Conservation (phyloP, 2,113 vertebrate genomes). For the Lepisosteus osseus region DNA sequence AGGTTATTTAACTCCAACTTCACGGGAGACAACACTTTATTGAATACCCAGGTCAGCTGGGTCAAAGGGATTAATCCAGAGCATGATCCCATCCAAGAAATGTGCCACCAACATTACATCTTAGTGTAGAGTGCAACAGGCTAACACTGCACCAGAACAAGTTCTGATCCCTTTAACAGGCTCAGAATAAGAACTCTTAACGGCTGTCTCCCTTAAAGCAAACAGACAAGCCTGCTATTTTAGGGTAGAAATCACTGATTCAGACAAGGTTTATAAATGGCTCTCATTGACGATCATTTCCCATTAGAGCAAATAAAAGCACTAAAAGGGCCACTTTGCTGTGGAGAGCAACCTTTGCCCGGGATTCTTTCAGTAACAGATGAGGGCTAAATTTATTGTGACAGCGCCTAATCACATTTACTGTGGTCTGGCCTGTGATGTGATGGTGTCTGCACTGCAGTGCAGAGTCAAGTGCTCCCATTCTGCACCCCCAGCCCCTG, state of each 20-base stretch:
- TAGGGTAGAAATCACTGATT: constrained; percentile 59
- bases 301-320: constrained; percentile 70
- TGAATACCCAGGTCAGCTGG: constrained; percentile 52
- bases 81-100: constrained; percentile 47
- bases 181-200: constrained; percentile 50
- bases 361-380: constrained; percentile 58
- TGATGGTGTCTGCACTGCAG: constrained; percentile 23
- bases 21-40: constrained; percentile 29
- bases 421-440: constrained; percentile 45
- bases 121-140: constrained; percentile 50
- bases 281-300: constrained; percentile 68
- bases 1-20: constrained; percentile 23
- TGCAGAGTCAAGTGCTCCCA: no score
- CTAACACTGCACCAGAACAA: constrained; percentile 61
- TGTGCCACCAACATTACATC: constrained; percentile 44
- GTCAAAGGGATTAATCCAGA: constrained; percentile 41
- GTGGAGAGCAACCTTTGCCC: constrained; percentile 62
- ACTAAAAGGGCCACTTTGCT: constrained; percentile 61
- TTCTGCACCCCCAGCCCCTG: no score
- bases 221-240: constrained; percentile 58
- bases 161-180: constrained; percentile 68
- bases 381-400: constrained; percentile 73
- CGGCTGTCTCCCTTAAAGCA: constrained; percentile 33
- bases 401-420: constrained; percentile 71
- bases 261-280: constrained; percentile 65